Conservation (phyloP, 2,888 invertebrate species). For the Liodrosophila aerea region DNA sequence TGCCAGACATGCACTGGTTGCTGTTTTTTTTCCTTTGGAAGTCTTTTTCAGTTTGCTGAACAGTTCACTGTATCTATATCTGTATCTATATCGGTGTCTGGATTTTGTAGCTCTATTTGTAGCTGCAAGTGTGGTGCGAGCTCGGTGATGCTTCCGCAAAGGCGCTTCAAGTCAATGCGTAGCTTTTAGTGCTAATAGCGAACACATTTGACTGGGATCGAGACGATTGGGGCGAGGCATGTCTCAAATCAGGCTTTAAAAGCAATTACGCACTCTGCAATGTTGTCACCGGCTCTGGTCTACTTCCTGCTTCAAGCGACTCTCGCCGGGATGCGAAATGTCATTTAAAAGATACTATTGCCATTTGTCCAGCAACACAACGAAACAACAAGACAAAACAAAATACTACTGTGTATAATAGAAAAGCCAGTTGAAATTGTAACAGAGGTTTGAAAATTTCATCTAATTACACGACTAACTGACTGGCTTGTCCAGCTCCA, state of each 20-base stretch:
- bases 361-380: slow-evolving; percentile 7
- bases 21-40: too few relatives aligned
- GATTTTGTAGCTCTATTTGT: slow-evolving; percentile 9
- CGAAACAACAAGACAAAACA: too few relatives aligned
- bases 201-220: slow-evolving; percentile 19
- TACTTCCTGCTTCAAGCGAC: slow-evolving; percentile 61
- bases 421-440: too few relatives aligned
- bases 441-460: too few relatives aligned
- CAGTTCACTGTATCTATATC: slow-evolving; percentile 15
- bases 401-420: too few relatives aligned
- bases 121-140: slow-evolving; percentile 16
- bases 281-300: slow-evolving; percentile 44
- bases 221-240: slow-evolving; percentile 47
- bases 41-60: too few relatives aligned
- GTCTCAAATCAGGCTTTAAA: slow-evolving; percentile 57
- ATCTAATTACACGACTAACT: too few relatives aligned
- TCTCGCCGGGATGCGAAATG: slow-evolving; percentile 41
- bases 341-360: slow-evolving; percentile 36
- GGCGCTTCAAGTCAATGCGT: slow-evolving; percentile 37
- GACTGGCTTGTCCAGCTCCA: too few relatives aligned
- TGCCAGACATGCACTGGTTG: too few relatives aligned
- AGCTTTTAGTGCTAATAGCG: slow-evolving; percentile 66
- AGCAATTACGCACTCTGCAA: slow-evolving; percentile 69
- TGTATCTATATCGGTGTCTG: slow-evolving; percentile 13
- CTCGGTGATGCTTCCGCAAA: slow-evolving; percentile 57